phyloP scores from a whole-genome alignment of 2,888 invertebrate species.

The Epistrophe grossulariae region DNA sequence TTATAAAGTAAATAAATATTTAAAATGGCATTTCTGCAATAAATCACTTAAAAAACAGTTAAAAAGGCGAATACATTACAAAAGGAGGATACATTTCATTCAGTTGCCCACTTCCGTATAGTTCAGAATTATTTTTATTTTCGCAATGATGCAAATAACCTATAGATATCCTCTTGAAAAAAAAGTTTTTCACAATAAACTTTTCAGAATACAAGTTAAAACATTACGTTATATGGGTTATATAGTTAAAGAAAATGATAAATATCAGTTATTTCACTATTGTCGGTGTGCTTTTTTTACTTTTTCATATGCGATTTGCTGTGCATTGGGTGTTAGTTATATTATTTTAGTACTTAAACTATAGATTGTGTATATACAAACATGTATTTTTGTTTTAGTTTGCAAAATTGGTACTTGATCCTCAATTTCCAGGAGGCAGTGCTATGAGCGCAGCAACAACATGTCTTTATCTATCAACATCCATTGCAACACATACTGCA shows the following conservation, averaged over 20 bases:
- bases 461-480: conserved; percentile 20
- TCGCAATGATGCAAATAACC: not conserved
- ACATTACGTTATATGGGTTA: conserved; percentile 16
- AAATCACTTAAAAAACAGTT: not conserved
- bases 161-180: not conserved
- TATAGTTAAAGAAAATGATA: conserved; percentile 20
- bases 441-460: conserved; percentile 31
- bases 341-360: not conserved
- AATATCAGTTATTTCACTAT: conserved; percentile 9
- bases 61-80: not conserved
- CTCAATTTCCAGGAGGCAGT: conserved; percentile 9
- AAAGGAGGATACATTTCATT: not conserved
- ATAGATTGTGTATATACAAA: too few species aligned
- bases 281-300: conserved; percentile 20
- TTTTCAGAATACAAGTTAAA: not conserved
- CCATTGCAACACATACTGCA: not conserved
- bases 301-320: not conserved
- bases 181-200: conserved; percentile 10
- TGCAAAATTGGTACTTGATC: conserved; percentile 5
- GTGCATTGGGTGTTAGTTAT: not conserved
- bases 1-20: conserved; percentile 10
- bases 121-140: not conserved
- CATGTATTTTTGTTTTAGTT: conserved; percentile 13
- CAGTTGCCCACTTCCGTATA: not conserved
- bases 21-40: not conserved